phyloP scores from a whole-genome alignment of 2,113 vertebrate genomes.

The Balaeniceps rex region DNA sequence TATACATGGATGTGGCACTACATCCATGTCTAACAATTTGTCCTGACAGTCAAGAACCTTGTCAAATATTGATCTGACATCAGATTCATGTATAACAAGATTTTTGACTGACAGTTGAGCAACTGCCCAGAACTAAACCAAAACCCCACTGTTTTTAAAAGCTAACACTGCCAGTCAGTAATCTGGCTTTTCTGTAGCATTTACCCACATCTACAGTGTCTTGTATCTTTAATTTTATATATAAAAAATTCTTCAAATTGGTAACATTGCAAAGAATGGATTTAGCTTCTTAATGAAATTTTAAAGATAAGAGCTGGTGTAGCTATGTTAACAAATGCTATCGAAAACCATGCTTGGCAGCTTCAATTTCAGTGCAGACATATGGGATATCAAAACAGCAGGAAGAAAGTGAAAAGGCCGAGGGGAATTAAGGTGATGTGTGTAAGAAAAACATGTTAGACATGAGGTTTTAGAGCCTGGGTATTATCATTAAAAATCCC shows the following conservation, averaged over 20 bases:
- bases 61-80: slow-evolving; percentile 45
- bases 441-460: neutral
- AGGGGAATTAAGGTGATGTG: neutral
- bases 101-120: slow-evolving; percentile 64
- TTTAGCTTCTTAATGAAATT: slow-evolving; percentile 56
- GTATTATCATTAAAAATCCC: neutral
- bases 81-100: slow-evolving; percentile 52
- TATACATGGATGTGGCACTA: slow-evolving; percentile 32
- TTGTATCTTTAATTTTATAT: slow-evolving; percentile 35
- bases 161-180: neutral
- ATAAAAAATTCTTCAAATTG: neutral
- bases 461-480: neutral
- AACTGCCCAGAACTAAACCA: slow-evolving; percentile 47
- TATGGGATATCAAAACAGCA: neutral
- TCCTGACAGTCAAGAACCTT: slow-evolving; percentile 58
- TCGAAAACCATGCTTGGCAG: neutral
- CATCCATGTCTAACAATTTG: slow-evolving; percentile 45
- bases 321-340: slow-evolving; percentile 1
- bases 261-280: neutral
- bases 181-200: slow-evolving; percentile 39
- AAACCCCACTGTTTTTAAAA: slow-evolving; percentile 54
- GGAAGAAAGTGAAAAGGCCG: neutral
- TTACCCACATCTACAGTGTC: neutral
- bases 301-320: slow-evolving; percentile 23
- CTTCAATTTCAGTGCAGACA: slow-evolving; percentile 42